These are phyloP conservation scores for Vulpes vulpes DNA, from an alignment of 2,113 vertebrate species.

Conservation along the genomic window DNA sequence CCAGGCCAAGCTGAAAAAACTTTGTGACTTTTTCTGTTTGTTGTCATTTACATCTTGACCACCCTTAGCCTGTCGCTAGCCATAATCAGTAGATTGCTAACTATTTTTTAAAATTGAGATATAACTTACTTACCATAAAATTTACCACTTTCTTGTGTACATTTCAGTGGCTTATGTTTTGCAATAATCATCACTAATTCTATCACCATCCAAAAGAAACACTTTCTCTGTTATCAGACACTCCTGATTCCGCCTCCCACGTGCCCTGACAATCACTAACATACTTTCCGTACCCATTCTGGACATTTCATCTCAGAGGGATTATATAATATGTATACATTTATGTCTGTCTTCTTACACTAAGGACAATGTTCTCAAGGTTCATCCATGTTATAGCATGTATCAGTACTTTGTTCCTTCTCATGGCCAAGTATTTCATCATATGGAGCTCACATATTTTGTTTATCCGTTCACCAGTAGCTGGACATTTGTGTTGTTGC, in stretches of 20 bases:
- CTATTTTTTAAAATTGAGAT: not conserved
- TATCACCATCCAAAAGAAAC: not conserved
- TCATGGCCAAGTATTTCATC: not conserved
- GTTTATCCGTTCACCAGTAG: not conserved
- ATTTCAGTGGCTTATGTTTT: not conserved
- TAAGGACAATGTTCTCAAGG: not conserved
- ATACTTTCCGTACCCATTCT: not conserved
- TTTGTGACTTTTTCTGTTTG: not conserved
- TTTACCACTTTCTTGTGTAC: not conserved
- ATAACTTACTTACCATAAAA: not conserved
- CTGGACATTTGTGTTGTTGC: not conserved
- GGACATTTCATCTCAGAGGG: not conserved
- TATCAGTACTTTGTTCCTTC: not conserved
- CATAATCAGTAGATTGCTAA: not conserved
- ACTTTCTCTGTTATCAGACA: not conserved
- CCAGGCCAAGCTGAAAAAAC: not conserved
- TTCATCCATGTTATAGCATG: not conserved
- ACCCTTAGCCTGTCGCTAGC: not conserved
- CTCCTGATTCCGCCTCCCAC: not conserved
- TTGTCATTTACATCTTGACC: not conserved
- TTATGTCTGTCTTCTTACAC: not conserved
- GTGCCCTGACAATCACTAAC: not conserved
- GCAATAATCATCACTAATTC: not conserved
- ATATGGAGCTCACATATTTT: not conserved
- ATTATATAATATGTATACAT: not conserved